Conservation (phyloP, 2,888 invertebrate species). For the Caenorhabditis becei region DNA sequence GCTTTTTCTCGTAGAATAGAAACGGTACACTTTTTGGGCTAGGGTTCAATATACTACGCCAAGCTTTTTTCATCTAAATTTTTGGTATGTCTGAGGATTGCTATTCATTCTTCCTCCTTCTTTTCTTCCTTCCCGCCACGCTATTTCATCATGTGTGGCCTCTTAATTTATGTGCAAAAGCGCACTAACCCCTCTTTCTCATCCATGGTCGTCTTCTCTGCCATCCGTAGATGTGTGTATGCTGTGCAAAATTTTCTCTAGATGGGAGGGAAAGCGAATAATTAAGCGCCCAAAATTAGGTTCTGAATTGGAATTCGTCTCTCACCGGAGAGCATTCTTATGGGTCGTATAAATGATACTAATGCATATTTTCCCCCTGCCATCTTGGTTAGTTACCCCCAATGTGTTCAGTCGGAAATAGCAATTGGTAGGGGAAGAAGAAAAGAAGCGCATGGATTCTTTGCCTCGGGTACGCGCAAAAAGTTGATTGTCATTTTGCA, state of each 20-base stretch:
- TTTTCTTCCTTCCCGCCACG: slow-evolving; percentile 8
- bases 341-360: background rate
- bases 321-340: background rate
- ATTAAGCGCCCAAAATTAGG: slow-evolving; percentile 36
- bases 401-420: background rate
- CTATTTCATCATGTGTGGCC: slow-evolving; percentile 58
- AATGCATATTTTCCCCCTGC: background rate
- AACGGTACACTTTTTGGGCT: background rate
- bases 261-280: slow-evolving; percentile 28
- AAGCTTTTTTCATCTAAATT: background rate
- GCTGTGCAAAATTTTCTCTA: slow-evolving; percentile 31
- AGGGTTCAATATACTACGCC: too few species aligned
- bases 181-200: slow-evolving; percentile 31
- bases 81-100: background rate
- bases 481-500: slow-evolving; percentile 37
- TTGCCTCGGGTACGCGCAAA: background rate
- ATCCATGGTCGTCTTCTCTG: slow-evolving; percentile 20
- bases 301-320: slow-evolving; percentile 17
- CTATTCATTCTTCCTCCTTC: background rate
- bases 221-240: slow-evolving; percentile 18
- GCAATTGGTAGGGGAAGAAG: background rate
- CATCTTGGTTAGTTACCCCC: background rate
- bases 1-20: background rate
- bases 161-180: slow-evolving; percentile 57
- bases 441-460: background rate